Evolutionary conservation across 1,140 invertebrate species (phyloP).

Genomic region (Thrips palmi): DNA sequence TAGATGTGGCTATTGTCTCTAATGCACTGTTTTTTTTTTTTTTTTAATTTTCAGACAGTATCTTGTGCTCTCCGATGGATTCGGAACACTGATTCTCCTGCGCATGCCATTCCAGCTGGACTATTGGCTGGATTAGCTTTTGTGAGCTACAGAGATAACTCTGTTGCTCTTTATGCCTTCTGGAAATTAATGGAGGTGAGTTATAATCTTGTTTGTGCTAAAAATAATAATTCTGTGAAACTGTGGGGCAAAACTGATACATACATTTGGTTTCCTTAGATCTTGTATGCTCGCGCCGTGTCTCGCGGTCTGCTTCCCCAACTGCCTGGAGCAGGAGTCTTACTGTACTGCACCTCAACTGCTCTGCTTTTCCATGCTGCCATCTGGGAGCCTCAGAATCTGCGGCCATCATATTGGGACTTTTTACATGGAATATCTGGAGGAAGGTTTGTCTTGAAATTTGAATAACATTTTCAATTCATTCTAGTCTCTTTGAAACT

Average conservation of each 20-base stretch:
- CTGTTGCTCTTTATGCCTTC: conserved; percentile 46
- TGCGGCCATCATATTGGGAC: conserved; percentile 68
- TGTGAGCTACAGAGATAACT: conserved; percentile 42
- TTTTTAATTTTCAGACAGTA: conserved; percentile 27
- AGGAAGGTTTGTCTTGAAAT: too few relatives aligned
- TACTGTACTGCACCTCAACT: conserved; percentile 63
- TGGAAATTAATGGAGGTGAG: conserved; percentile 49
- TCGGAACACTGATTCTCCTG: conserved; percentile 32
- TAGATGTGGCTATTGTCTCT: neutral
- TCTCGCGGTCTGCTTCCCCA: conserved; percentile 34
- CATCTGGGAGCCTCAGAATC: conserved; percentile 55
- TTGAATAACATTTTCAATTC: too few relatives aligned
- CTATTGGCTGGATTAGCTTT: conserved; percentile 40
- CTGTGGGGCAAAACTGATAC: neutral
- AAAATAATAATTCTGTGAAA: neutral
- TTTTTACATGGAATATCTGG: conserved; percentile 59
- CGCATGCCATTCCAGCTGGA: conserved; percentile 41
- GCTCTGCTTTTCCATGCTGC: conserved; percentile 63
- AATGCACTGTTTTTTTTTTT: conserved; percentile 8
- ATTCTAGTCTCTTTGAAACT: too few relatives aligned
- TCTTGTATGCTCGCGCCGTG: conserved; percentile 37
- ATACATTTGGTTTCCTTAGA: conserved; percentile 23
- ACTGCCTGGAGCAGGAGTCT: conserved; percentile 38
- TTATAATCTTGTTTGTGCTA: conserved; percentile 4
- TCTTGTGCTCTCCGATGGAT: conserved; percentile 36